Conservation (phyloP, 2,113 vertebrate species). For the Forbesichthys papilliferus region DNA sequence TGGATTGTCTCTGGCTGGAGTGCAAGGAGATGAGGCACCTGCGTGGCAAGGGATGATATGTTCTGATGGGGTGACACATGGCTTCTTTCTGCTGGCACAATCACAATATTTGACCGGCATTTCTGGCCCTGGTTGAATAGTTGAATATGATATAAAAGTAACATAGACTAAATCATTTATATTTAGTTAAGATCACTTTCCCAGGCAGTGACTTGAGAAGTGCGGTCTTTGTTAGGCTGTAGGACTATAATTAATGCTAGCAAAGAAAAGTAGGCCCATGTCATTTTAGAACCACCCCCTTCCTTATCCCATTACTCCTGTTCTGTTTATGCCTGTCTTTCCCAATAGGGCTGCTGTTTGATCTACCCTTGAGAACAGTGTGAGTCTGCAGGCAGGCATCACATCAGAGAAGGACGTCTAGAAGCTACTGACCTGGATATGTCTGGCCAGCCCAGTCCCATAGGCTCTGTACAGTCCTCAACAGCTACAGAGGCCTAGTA, state of each 20-base stretch:
- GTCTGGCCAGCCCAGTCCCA: constrained; percentile 21
- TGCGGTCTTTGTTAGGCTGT: not conserved
- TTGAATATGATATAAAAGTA: too few species aligned
- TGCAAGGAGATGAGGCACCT: constrained; percentile 30
- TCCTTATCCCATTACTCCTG: not conserved
- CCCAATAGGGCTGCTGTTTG: constrained; percentile 15
- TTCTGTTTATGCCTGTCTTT: constrained; percentile 37
- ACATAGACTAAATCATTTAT: too few species aligned
- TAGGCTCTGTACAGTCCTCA: constrained; percentile 7
- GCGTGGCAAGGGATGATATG: constrained; percentile 20
- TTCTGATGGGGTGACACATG: not conserved
- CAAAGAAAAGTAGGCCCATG: constrained; percentile 2
- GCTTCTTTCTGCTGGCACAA: constrained; percentile 3
- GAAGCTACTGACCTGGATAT: constrained; percentile 55
- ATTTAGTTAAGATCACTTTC: too few species aligned
- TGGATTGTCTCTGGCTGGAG: constrained; percentile 26
- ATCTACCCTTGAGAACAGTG: constrained; percentile 27
- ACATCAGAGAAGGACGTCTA: constrained; percentile 31
- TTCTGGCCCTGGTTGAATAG: too few species aligned
- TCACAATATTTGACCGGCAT: not conserved
- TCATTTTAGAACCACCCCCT: constrained; percentile 25
- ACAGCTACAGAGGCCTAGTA: not conserved
- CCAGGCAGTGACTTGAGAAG: too few species aligned
- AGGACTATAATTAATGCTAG: not conserved
- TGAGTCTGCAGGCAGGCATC: constrained; percentile 27